These are phyloP conservation scores for Bambusicola thoracicus DNA, from an alignment of 2,113 vertebrate species.

Conservation along the genomic window DNA sequence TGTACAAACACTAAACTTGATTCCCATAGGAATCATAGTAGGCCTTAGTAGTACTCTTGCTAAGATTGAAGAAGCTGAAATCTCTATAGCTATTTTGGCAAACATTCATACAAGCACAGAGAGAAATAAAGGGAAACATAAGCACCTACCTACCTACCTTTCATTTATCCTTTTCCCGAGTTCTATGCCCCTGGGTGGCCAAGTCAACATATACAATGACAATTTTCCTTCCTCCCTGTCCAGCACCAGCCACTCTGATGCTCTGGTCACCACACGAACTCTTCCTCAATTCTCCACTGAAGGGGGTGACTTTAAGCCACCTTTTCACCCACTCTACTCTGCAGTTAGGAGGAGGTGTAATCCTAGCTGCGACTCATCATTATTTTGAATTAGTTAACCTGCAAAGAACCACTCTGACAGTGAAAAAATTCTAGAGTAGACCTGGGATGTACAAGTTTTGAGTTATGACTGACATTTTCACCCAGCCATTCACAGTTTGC, in stretches of 20 bases:
- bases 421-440: neutral
- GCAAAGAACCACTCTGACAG: neutral
- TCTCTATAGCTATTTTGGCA: neutral
- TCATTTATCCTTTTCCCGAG: neutral
- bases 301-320: neutral
- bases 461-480: neutral
- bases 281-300: neutral
- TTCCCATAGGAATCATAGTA: no score
- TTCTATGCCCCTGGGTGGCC: neutral
- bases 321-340: neutral
- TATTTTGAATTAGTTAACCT: neutral
- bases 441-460: neutral
- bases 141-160: neutral
- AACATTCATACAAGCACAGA: neutral
- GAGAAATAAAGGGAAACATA: neutral
- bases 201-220: neutral
- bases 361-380: neutral
- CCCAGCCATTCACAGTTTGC: neutral
- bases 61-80: neutral
- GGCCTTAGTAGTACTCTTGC: neutral
- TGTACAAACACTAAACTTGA: neutral
- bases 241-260: neutral
- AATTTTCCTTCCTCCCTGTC: neutral
- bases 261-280: neutral
- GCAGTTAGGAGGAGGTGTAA: neutral